Evolutionary conservation across 2,797 vertebrate species (phyloP), one percentile per base, ranked within the genome.

Genomic region (Liparis tanakae): DNA sequence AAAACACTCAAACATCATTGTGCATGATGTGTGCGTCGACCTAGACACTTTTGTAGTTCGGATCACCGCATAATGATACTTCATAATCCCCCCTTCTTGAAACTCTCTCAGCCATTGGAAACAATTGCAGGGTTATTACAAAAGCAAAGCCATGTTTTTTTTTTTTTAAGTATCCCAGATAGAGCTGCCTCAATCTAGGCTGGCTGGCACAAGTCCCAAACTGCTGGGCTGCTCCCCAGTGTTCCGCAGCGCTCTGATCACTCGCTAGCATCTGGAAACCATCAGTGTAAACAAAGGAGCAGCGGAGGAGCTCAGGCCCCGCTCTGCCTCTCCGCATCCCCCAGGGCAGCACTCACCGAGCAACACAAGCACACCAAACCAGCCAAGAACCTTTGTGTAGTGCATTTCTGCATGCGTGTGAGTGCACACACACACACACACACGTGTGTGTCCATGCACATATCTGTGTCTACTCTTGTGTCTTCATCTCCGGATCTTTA

Each of bases 271-370:
- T 99, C 96, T 99, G 98, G 97, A 98, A 98, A 93, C 93, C 91
- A 98, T 99, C 96, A 97, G 89, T 66, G 88, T 95, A 96, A 97
- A 97, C 97, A 98, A 96, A 96, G 94, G 94, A 94, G 90, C 90
- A 94, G 93, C 92, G 94, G 92, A 93, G 94, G 94, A 95, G 94
- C 94, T 94, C 92, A 90, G 94, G 94, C 94, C 94, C 92, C 92
- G 91, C 86, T 91, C 93, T 93, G 89, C 87, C 86, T 91, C 85
- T 74, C 89, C 86, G 90, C 86, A 87, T 94, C 93, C 92, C 92
- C 1, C 85, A 91, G 95, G 96, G 96, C 94, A 92, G 93, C 76
- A 53, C 88, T 94, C 92, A 89, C 87, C 94, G 93, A 94, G 94
- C 90, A 96, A 94, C 94, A 92, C 90, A 93, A 94, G 94, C 95